These are phyloP conservation scores for Pristionchus fissidentatus DNA, from an alignment of 2,888 invertebrate species.

Conservation along the genomic window DNA sequence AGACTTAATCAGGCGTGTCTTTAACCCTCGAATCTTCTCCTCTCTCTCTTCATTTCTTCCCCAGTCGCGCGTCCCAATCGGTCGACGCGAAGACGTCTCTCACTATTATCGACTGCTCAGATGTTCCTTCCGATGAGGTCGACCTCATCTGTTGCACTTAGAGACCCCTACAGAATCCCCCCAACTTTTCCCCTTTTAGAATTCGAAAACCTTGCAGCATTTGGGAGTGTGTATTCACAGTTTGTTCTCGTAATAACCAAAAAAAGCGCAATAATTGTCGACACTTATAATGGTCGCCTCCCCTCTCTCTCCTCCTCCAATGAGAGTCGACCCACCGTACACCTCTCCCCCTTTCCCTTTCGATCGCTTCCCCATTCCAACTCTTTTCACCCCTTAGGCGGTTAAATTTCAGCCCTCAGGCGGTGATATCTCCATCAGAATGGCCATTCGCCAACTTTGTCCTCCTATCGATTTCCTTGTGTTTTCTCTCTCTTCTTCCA, in stretches of 20 bases:
- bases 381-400: background rate
- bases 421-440: background rate
- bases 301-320: slow-evolving; percentile 5
- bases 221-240: background rate
- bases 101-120: background rate
- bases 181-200: background rate
- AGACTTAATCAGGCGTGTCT: slow-evolving; percentile 59
- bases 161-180: too few species aligned
- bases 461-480: background rate
- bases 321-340: slow-evolving; percentile 42
- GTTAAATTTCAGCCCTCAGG: background rate
- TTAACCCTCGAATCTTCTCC: background rate
- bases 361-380: background rate
- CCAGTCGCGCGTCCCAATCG: background rate
- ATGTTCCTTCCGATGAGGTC: background rate
- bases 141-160: background rate
- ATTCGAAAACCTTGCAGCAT: too few species aligned
- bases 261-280: background rate
- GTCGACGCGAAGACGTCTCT: background rate
- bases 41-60: slow-evolving; percentile 32
- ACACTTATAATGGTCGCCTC: slow-evolving; percentile 6
- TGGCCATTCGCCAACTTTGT: background rate
- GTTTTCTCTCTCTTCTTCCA: slow-evolving; percentile 11
- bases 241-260: background rate
- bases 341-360: slow-evolving; percentile 24